Conservation (phyloP, 2,113 vertebrate species). For the Corythaeola cristata region DNA sequence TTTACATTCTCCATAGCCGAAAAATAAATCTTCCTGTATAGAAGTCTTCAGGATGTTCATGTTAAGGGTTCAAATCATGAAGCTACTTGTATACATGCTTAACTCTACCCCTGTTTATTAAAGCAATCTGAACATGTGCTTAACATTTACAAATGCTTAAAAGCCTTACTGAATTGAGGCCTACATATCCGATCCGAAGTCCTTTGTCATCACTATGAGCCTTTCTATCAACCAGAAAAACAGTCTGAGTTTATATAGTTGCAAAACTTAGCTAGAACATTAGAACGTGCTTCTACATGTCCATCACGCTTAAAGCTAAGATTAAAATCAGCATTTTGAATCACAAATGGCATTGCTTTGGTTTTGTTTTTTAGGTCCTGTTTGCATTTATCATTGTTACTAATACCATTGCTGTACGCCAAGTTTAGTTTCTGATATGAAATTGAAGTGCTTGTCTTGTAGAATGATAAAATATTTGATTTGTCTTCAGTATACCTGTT, state of each 20-base stretch:
- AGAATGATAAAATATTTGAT: conserved; percentile 4
- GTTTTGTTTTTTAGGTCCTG: background rate
- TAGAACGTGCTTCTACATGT: background rate
- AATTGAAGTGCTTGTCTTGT: background rate
- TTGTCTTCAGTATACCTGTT: background rate
- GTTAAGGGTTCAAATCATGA: background rate
- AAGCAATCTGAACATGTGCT: background rate
- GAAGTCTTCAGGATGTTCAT: background rate
- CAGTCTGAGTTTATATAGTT: background rate
- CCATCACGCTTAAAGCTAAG: background rate
- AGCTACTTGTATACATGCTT: background rate
- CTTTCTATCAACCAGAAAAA: background rate
- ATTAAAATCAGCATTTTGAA: background rate
- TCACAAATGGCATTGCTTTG: background rate
- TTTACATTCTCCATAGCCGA: background rate
- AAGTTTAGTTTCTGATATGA: background rate
- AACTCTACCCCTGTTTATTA: background rate
- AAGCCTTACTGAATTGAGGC: background rate
- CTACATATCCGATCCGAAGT: background rate
- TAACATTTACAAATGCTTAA: background rate
- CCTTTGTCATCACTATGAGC: background rate
- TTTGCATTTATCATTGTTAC: background rate
- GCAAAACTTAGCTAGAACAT: background rate
- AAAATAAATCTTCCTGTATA: background rate
- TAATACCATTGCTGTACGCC: background rate